Base-by-base conservation (phyloP, 2,888 invertebrate genomes). In the Athalia circularis region DNA sequence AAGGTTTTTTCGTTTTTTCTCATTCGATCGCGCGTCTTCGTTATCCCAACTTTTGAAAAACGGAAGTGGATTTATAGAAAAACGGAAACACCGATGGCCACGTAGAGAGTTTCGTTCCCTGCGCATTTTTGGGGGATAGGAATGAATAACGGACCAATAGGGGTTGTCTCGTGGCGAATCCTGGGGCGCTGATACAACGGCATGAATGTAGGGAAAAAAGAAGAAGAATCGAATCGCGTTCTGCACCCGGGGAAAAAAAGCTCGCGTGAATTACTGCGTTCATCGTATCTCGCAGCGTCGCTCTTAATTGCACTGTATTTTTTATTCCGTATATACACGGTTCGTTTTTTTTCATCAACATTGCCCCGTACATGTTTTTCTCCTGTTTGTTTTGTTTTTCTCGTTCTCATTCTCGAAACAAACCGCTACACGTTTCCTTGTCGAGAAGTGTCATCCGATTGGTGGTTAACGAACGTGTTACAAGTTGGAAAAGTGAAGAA, bases 71-170 rank as follows among this genome's bases (percentile, higher is more conserved):
- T 70, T 13, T 45, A 70, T 57, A 45, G 57, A 72, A 45, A 72
- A 45, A 59, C 9, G 62, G 62, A 62, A 29, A 65, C 45, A 45
- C 70, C 57, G 59, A 59, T 59, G n/a, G 45, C 45, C 57, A 72
- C 57, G 57, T 72, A 57, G 57, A 72, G 72, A 29, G 29, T 29
- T 29, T 29, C 29, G 2, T 29, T 29, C 29, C 59, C 72, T 59
- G 5, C 57, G 57, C 59, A 57, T 15, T 72, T 72, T 72, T 13
- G 45, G 72, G 72, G 72, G 47, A n/a, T 72, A 47, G 72, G 72
- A 72, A 72, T 72, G 72, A 72, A 59, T 72, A 72, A 72, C 72
- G 57, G 72, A 72, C 72, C 72, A 72, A 72, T 72, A 72, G 72
- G 72, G 72, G 52, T 72, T 72, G 72, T 11, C 52, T 72, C 72